Evolutionary conservation across 1,140 invertebrate species (phyloP).

Genomic region (Idris sp.): DNA sequence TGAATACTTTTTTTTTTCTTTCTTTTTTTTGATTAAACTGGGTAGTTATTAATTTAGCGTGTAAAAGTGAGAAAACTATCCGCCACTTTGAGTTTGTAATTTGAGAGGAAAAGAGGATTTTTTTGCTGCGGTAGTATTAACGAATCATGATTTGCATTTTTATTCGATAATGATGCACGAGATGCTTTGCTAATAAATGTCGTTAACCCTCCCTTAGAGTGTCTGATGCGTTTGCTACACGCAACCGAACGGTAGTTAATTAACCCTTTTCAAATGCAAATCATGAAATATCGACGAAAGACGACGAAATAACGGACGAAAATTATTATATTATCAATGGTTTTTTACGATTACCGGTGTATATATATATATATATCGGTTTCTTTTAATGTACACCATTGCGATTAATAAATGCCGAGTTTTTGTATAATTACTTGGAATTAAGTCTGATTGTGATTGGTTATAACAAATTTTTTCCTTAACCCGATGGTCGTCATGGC

Average conservation of each 20-base stretch:
- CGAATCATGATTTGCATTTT: slow-evolving; percentile 56
- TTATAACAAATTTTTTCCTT: too few species aligned
- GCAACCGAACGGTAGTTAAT: slow-evolving; percentile 54
- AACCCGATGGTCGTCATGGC: too few species aligned
- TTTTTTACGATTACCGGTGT: slow-evolving; percentile 23
- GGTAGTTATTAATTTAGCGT: too few species aligned
- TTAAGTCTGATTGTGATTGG: too few species aligned
- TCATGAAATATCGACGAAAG: slow-evolving; percentile 49
- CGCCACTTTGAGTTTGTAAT: too few species aligned
- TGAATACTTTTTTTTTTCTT: too few species aligned
- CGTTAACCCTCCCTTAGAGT: slow-evolving; percentile 41
- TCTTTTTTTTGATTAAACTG: too few species aligned
- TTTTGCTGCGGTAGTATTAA: slow-evolving; percentile 49
- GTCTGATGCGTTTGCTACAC: slow-evolving; percentile 40
- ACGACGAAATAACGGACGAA: slow-evolving; percentile 45
- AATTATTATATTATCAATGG: slow-evolving; percentile 2
- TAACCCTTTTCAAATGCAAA: slow-evolving; percentile 44
- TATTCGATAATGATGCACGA: slow-evolving; percentile 56
- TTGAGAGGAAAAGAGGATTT: too few species aligned
- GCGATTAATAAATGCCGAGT: slow-evolving; percentile 23
- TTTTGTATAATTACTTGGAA: too few species aligned
- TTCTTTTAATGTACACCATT: slow-evolving; percentile 16
- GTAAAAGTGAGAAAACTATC: too few species aligned
- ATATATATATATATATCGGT: too few species aligned
- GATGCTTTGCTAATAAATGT: slow-evolving; percentile 52